Evolutionary conservation across 2,113 vertebrate genomes (phyloP), one percentile per base, ranked within the genome.

Genomic region (Forbesichthys papilliferus): DNA sequence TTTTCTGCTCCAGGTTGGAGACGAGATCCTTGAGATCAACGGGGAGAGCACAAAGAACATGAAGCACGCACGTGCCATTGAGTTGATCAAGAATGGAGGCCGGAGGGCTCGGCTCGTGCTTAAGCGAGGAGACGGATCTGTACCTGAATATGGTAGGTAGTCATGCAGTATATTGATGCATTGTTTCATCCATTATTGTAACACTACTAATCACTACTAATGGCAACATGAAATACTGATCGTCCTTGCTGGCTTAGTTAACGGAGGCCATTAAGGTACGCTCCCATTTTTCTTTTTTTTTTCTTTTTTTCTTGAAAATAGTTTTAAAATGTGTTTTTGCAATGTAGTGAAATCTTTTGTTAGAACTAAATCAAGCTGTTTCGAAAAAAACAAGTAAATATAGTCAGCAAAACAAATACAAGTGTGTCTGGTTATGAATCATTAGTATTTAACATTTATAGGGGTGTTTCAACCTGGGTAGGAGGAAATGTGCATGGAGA

Each of bases 31-130:
- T 84, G 98, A 99, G 89, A 98, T 99, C 87, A 99, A 99, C 3
- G 96, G 97, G 18, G 98, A 99, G 91, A 96, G 94, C 77, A 99
- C 98, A 87, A 99, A 98, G 92, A 98, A 96, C 88, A 99, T 98
- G 98, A 99, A 97, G 92, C 98, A 99, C 56, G 95, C 98, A 71
- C 96, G 98, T 79, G 98, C 97, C 90, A 99, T 99, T 42, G 98
- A 99, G 93, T 95, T 99, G 85, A 99, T 99, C 90, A 99, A 99
- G 93, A 98, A 95, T 0, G 98, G 98, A 63, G 98, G 96, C 72
- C 94, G 96, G 66, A 92, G 96, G 90, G 97, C 97, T 18, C 94
- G 94, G 82, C 95, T 99, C 36, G 94, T 98, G 92, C 95, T 99
- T 87, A 98, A 98, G 90, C 94, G 96, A 60, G 98, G 97, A 84